Percentiles rank a stretch among this genome's conserved stretches.
Evolutionary conservation across 2,797 vertebrate genomes (phyloP).

Genomic region (Manis pentadactyla): DNA sequence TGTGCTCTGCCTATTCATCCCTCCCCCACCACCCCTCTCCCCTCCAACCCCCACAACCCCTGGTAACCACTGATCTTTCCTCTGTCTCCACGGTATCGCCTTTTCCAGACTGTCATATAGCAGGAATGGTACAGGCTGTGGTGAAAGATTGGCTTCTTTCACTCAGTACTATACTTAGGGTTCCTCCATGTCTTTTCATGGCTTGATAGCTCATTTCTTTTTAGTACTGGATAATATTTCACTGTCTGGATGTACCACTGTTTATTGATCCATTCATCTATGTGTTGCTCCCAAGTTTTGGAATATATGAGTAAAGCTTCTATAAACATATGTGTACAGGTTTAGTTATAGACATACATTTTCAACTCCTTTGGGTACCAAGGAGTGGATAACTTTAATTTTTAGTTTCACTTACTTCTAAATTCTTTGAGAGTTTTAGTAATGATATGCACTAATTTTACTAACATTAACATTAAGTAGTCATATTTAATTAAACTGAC

Average conservation of each 20-base stretch:
- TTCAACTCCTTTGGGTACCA: background rate
- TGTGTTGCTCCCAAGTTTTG: background rate
- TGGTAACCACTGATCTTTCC: background rate
- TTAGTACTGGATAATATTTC: background rate
- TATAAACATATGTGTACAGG: background rate
- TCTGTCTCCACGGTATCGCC: background rate
- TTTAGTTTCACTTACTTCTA: constrained; percentile 61
- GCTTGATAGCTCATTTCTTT: background rate
- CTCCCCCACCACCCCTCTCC: background rate
- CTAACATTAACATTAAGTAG: constrained; percentile 23
- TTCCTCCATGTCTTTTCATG: background rate
- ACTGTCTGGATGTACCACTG: background rate
- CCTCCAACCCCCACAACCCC: background rate
- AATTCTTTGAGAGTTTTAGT: constrained; percentile 38
- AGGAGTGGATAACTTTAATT: background rate
- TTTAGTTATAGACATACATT: background rate
- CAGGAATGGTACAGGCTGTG: background rate
- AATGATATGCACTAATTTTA: constrained; percentile 36
- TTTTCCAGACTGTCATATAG: background rate
- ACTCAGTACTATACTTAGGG: background rate
- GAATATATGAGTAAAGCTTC: background rate
- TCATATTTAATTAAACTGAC: constrained; percentile 39
- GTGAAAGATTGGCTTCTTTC: background rate
- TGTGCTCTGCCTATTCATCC: background rate
- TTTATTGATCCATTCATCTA: background rate